Evolutionary conservation across 1,140 invertebrate genomes (phyloP).

Genomic region (Bombus confusus): DNA sequence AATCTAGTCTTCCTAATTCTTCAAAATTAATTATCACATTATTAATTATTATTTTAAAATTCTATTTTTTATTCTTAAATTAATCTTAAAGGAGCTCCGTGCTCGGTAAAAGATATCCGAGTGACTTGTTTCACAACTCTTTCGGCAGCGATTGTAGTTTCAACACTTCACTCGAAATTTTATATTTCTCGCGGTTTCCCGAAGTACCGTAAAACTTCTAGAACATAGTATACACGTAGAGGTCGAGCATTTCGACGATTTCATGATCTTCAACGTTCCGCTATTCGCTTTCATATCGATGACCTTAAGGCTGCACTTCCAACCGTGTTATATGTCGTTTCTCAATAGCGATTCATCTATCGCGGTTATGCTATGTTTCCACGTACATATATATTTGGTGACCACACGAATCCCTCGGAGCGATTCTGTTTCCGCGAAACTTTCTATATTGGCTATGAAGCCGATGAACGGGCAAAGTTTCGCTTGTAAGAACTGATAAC

Average conservation of each 20-base stretch:
- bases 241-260: slow-evolving; percentile 27
- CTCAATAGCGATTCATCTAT: background rate
- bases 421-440: slow-evolving; percentile 31
- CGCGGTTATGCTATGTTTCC: background rate
- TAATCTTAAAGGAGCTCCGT: background rate
- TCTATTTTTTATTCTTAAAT: no score
- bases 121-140: background rate
- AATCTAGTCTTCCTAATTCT: background rate
- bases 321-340: background rate
- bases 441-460: slow-evolving; percentile 36
- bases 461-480: slow-evolving; percentile 7
- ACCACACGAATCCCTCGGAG: slow-evolving; percentile 1
- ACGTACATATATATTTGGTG: background rate
- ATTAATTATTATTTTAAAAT: no score
- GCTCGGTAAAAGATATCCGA: background rate
- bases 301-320: slow-evolving; percentile 35
- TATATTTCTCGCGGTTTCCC: background rate
- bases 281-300: background rate
- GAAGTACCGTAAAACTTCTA: background rate
- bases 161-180: background rate
- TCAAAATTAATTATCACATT: background rate
- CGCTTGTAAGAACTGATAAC: background rate
- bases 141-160: background rate
- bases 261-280: slow-evolving; percentile 1
- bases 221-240: background rate